These are phyloP conservation scores for Lydus trimaculatus DNA, from an alignment of 2,888 invertebrate species.

Conservation along the genomic window DNA sequence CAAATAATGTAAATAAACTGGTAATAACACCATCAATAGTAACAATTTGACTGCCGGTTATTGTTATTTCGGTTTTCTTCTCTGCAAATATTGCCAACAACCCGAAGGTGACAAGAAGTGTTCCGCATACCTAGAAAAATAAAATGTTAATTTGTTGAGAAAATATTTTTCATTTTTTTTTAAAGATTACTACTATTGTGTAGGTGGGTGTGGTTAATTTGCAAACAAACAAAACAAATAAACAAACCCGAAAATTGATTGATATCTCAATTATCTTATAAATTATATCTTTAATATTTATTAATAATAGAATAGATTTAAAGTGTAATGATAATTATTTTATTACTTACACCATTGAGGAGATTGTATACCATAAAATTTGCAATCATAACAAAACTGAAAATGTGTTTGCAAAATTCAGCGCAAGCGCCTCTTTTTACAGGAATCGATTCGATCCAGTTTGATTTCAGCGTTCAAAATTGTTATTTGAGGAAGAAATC, in stretches of 20 bases:
- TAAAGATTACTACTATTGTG: neutral
- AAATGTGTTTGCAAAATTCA: neutral
- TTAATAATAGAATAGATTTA: neutral
- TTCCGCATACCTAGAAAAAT: neutral
- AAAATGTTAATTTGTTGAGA: neutral
- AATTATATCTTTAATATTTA: neutral
- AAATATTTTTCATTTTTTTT: too few relatives aligned
- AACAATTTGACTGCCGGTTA: neutral
- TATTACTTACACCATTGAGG: conserved; percentile 6
- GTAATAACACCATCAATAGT: conserved; percentile 1
- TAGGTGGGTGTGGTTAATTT: neutral
- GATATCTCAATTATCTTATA: neutral
- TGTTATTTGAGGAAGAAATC: too few relatives aligned
- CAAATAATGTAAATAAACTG: conserved; percentile 4
- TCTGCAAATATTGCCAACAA: neutral
- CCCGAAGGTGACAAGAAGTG: neutral
- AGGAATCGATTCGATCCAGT: neutral
- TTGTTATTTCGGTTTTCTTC: neutral
- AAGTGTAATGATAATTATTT: too few relatives aligned
- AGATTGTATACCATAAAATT: conserved; percentile 1
- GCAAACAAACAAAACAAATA: neutral
- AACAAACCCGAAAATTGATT: neutral
- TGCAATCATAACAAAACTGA: neutral
- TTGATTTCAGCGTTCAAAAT: neutral
- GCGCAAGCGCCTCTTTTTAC: neutral